These are phyloP conservation scores for Metallyticus violacea DNA, from an alignment of 2,888 invertebrate genomes.

Conservation along the genomic window DNA sequence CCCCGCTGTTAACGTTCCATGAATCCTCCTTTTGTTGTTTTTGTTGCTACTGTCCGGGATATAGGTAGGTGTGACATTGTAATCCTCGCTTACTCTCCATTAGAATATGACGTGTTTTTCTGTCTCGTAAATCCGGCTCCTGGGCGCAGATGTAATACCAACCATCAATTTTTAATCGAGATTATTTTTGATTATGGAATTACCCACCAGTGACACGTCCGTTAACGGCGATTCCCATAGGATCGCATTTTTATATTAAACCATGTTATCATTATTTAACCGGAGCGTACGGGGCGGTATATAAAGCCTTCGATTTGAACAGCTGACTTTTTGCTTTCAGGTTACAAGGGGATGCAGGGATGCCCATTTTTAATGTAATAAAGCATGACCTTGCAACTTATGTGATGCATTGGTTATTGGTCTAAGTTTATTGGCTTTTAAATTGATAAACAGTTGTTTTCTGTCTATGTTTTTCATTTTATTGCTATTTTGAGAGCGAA, in stretches of 20 bases:
- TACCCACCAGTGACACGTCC: background rate
- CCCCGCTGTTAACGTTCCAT: background rate
- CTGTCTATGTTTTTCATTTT: too few relatives aligned
- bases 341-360: background rate
- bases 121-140: background rate
- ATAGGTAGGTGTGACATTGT: background rate
- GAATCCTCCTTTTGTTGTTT: background rate
- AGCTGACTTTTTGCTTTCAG: background rate
- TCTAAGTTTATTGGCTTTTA: too few relatives aligned
- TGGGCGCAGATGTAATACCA: background rate
- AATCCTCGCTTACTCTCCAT: background rate
- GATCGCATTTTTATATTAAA: background rate
- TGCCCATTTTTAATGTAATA: background rate
- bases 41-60: background rate
- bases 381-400: too few relatives aligned
- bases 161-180: background rate
- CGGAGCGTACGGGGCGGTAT: too few relatives aligned
- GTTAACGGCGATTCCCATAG: background rate
- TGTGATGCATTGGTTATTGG: too few relatives aligned
- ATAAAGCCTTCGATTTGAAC: background rate
- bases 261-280: background rate
- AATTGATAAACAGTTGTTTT: too few relatives aligned
- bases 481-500: too few relatives aligned
- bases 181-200: background rate
- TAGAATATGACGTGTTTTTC: background rate